Conservation (phyloP, 2,113 vertebrate species). For the Amblyornis subalaris region DNA sequence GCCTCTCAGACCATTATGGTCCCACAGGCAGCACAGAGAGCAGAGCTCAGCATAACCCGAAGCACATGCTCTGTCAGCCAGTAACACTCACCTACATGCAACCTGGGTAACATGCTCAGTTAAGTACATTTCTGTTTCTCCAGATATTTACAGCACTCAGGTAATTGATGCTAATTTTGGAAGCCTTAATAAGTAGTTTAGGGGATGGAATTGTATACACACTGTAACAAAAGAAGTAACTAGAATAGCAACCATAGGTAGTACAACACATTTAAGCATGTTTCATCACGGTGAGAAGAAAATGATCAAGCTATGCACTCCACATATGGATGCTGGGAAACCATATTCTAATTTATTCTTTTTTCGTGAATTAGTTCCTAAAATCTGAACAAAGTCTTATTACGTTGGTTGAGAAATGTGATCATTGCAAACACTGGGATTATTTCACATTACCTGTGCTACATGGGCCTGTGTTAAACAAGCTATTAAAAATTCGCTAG, state of each 20-base stretch:
- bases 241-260: not conserved
- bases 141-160: not conserved
- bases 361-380: not conserved
- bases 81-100: too few species aligned
- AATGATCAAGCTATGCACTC: not conserved
- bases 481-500: not conserved
- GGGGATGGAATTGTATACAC: not conserved
- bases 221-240: not conserved
- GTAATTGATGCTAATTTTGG: not conserved
- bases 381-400: not conserved
- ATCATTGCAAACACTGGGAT: not conserved
- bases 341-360: not conserved
- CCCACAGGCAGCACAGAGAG: rapidly evolving
- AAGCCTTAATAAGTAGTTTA: not conserved
- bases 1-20: rapidly evolving
- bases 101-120: not conserved
- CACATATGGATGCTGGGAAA: not conserved
- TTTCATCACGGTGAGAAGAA: not conserved
- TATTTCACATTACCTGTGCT: not conserved
- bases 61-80: not conserved
- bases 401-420: not conserved
- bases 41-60: too few species aligned
- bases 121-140: not conserved
- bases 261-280: not conserved
- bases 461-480: not conserved